These are phyloP conservation scores for Corythaeola cristata DNA, from an alignment of 2,113 vertebrate genomes.

Conservation along the genomic window DNA sequence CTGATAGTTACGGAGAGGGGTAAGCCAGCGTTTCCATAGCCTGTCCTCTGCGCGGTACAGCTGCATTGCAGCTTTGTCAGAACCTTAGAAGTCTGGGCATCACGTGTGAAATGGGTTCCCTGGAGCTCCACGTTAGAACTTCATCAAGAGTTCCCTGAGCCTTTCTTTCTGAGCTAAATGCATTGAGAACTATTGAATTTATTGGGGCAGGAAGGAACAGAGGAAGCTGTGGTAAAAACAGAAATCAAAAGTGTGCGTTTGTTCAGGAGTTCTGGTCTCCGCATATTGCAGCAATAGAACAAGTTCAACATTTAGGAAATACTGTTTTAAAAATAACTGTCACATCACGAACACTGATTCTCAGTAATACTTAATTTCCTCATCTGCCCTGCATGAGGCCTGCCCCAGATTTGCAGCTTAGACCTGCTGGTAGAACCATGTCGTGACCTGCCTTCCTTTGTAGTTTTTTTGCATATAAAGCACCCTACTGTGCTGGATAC, in stretches of 20 bases:
- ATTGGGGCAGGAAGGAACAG: neutral
- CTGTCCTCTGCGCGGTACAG: rapidly evolving
- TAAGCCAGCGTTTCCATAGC: constrained; percentile 37
- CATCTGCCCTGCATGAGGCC: neutral
- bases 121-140: neutral
- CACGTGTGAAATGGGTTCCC: rapidly evolving
- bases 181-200: neutral
- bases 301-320: neutral
- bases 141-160: neutral
- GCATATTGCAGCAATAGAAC: neutral
- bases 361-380: neutral
- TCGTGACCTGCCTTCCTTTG: neutral
- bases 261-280: neutral
- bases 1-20: constrained; percentile 83
- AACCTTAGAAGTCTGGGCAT: neutral
- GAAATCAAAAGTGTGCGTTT: neutral
- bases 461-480: neutral
- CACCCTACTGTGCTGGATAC: neutral
- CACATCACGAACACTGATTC: neutral
- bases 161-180: neutral
- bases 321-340: neutral
- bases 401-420: neutral
- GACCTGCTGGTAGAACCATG: neutral
- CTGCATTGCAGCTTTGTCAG: neutral
- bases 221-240: neutral